These are phyloP conservation scores for Lottia scabra DNA, from an alignment of 2,888 invertebrate species.

Conservation along the genomic window DNA sequence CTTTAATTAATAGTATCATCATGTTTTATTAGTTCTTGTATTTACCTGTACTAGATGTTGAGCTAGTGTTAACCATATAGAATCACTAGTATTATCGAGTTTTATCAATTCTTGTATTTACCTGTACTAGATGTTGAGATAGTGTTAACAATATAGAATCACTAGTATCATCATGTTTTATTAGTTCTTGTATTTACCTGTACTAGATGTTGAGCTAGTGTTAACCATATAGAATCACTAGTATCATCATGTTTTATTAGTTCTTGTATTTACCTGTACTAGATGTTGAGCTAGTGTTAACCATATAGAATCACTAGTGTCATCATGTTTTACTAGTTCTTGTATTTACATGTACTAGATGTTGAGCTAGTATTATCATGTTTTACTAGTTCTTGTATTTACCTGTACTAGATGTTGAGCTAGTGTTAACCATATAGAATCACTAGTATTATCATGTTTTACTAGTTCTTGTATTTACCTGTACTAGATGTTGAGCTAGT, in stretches of 20 bases:
- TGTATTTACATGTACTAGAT: conserved; percentile 67
- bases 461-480: conserved; percentile 75
- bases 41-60: too few relatives aligned
- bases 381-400: background rate
- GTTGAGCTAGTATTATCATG: too few relatives aligned
- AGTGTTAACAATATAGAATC: conserved; percentile 79
- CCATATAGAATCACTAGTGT: too few relatives aligned
- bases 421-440: conserved; percentile 78
- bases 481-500: too few relatives aligned
- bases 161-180: conserved; percentile 61
- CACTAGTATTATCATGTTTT: conserved; percentile 68
- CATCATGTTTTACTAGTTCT: conserved; percentile 73
- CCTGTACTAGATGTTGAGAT: too few relatives aligned
- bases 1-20: too few relatives aligned
- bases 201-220: conserved; percentile 75
- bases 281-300: conserved; percentile 75
- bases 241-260: conserved; percentile 67
- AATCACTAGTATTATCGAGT: too few relatives aligned
- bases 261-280: conserved; percentile 74
- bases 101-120: too few relatives aligned
- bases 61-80: too few relatives aligned
- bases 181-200: conserved; percentile 76
- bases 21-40: too few relatives aligned
- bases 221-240: conserved; percentile 78
- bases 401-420: conserved; percentile 72